Evolutionary conservation across 2,113 vertebrate genomes (phyloP).

Genomic region (Capreolus pygargus): DNA sequence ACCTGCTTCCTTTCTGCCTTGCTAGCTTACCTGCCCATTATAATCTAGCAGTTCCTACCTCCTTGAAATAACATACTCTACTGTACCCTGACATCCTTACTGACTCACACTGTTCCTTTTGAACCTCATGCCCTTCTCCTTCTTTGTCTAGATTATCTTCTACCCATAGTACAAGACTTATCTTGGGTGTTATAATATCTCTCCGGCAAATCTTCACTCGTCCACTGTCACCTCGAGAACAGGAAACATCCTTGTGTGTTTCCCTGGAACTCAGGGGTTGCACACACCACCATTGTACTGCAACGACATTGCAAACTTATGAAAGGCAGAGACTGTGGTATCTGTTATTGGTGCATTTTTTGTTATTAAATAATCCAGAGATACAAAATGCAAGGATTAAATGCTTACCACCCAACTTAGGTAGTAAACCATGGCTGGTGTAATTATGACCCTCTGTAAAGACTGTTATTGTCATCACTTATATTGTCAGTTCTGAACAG

Average conservation of each 20-base stretch:
- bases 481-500: neutral
- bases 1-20: neutral
- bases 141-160: neutral
- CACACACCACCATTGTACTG: neutral
- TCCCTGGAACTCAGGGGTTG: neutral
- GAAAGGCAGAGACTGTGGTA: neutral
- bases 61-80: neutral
- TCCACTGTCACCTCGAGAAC: neutral
- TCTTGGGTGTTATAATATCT: neutral
- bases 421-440: neutral
- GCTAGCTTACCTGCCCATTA: neutral
- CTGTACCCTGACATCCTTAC: neutral
- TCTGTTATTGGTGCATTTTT: neutral
- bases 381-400: neutral
- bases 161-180: neutral
- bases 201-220: neutral
- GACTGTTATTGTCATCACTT: neutral
- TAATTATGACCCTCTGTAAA: neutral
- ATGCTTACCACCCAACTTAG: neutral
- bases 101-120: neutral
- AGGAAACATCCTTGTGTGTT: neutral
- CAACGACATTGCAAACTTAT: neutral
- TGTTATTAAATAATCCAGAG: neutral
- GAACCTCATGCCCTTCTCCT: neutral
- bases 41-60: neutral